Conservation (phyloP, 2,797 vertebrate genomes). For the Melanitta fusca region DNA sequence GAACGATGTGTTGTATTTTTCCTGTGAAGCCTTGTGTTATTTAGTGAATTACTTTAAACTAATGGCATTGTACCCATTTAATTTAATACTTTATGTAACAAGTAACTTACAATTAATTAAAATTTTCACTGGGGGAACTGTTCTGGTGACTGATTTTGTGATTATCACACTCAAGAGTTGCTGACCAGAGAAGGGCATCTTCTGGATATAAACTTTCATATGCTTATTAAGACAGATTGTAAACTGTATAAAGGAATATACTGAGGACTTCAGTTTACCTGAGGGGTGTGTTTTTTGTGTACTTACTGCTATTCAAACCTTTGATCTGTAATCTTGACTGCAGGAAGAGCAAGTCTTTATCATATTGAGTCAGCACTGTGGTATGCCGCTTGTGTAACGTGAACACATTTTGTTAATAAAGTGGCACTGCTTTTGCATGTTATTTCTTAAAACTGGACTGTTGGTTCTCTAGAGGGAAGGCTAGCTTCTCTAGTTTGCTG, state of each 20-base stretch:
- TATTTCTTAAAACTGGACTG: neutral
- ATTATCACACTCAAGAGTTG: neutral
- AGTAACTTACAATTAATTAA: neutral
- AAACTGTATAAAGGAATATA: neutral
- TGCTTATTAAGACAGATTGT: neutral
- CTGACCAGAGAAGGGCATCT: neutral
- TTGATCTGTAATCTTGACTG: neutral
- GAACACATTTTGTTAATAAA: neutral
- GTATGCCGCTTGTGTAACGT: neutral
- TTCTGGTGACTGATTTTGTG: too few species aligned
- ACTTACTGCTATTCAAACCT: neutral
- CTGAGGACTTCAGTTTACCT: neutral
- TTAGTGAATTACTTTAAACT: neutral
- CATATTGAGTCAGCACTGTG: neutral
- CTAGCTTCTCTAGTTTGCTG: neutral
- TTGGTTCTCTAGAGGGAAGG: neutral
- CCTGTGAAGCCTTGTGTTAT: neutral
- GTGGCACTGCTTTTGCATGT: neutral
- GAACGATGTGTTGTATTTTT: neutral
- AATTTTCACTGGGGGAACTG: too few species aligned
- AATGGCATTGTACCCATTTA: neutral
- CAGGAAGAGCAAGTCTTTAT: neutral
- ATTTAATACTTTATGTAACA: neutral
- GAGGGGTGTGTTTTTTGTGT: neutral
- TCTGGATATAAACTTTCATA: neutral